These are phyloP conservation scores for Ptychobarbus kaznakovi DNA, from an alignment of 2,797 vertebrate species.

Conservation along the genomic window DNA sequence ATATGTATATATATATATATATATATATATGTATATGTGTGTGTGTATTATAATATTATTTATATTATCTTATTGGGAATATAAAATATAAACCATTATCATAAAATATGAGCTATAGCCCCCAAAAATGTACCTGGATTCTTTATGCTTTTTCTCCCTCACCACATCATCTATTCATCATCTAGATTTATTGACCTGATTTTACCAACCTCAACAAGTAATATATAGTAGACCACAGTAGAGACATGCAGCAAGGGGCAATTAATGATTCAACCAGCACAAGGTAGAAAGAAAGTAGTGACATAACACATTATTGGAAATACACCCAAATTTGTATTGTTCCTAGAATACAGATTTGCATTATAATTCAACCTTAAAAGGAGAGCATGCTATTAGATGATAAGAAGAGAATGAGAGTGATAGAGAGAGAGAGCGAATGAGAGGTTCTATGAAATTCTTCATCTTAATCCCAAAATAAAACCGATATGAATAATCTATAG, in stretches of 20 bases:
- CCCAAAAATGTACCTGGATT: not conserved
- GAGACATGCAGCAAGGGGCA: not conserved
- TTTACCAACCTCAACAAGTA: not conserved
- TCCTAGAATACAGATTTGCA: not conserved
- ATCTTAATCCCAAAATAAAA: conserved; percentile 64
- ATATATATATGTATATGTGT: too few species aligned
- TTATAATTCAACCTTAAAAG: not conserved
- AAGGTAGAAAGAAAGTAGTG: not conserved
- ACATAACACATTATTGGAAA: not conserved
- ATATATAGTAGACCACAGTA: not conserved
- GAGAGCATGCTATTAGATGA: not conserved
- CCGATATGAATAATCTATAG: conserved; percentile 62
- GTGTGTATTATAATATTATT: too few species aligned
- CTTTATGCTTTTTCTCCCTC: not conserved
- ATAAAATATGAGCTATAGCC: not conserved
- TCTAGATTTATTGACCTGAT: not conserved
- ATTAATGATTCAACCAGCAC: not conserved
- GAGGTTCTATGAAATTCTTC: conserved; percentile 57
- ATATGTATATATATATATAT: not conserved
- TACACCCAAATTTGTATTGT: not conserved
- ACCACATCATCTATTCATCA: not conserved
- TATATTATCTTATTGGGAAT: not conserved
- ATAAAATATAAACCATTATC: not conserved
- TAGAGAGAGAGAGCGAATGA: conserved; percentile 28
- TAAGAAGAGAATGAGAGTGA: conserved; percentile 49